Evolutionary conservation across 2,888 invertebrate species (phyloP).

Genomic region (Ecliptopera silaceata): DNA sequence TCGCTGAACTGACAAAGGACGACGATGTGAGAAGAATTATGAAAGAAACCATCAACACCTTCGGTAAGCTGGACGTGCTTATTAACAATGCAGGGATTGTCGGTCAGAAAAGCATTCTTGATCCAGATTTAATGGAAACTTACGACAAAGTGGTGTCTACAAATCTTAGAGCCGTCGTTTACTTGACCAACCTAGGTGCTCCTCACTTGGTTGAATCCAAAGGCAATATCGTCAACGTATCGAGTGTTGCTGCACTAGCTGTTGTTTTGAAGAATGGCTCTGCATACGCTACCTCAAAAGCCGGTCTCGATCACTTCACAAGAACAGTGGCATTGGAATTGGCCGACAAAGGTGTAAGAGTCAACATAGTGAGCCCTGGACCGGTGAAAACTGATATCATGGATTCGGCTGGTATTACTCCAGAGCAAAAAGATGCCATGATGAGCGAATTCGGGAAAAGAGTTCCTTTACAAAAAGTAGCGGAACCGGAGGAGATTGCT

Average conservation of each 20-base stretch:
- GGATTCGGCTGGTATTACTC: neutral
- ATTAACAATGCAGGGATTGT: conserved; percentile 49
- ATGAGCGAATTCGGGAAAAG: neutral
- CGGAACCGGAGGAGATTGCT: conserved; percentile 86
- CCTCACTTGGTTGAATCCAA: conserved; percentile 42
- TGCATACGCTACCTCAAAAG: conserved; percentile 44
- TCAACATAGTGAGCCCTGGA: conserved; percentile 94
- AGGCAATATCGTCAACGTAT: conserved; percentile 50
- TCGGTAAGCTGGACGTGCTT: conserved; percentile 47
- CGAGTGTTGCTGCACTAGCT: conserved; percentile 39
- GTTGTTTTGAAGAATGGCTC: conserved; percentile 12
- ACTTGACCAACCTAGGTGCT: conserved; percentile 41
- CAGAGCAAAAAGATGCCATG: neutral
- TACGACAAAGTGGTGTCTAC: conserved; percentile 28
- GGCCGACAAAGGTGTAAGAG: conserved; percentile 87
- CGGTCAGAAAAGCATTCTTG: neutral
- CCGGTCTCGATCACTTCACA: conserved; percentile 91
- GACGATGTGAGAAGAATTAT: conserved; percentile 35
- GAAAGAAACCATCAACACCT: conserved; percentile 37
- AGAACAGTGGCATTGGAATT: conserved; percentile 91
- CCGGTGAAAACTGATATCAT: conserved; percentile 81
- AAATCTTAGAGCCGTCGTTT: conserved; percentile 43
- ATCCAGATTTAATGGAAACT: neutral
- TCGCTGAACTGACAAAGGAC: neutral
- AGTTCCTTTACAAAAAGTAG: neutral